Base-by-base conservation (phyloP, 2,113 vertebrate genomes). In the Psophia crepitans region DNA sequence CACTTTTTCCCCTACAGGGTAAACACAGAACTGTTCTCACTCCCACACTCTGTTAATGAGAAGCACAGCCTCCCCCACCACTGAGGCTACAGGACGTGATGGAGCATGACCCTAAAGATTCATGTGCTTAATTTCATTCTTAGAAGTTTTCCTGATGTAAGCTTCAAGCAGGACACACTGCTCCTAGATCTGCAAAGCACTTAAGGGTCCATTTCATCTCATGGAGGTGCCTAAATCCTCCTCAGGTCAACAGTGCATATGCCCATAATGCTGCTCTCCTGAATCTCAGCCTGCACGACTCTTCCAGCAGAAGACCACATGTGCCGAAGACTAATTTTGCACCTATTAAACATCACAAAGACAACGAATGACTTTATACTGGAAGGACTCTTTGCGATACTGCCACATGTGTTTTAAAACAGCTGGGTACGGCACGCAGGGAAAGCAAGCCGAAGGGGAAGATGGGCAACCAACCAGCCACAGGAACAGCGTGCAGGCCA, bases 271-370 rank as follows among this genome's bases (percentile, higher is more conserved):
- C 28, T 49, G 57, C 74, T n/a, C 27, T 83, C 70, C 89, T 76
- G 37, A 71, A 75, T 20, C 53, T 46, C 0, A 0, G 21, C 30
- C 84, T 60, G 18, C 32, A 51, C 1, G 0, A 58, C 5, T 30
- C 57, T 43, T 83, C 26, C 71, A 80, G 53, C 8, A 61, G 35
- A 77, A 22, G 46, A 63, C 18, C 53, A 53, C 6, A 24, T 2
- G 39, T 37, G 44, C 85, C 49, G 22, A 49, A 63, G 66, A 20
- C 21, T 78, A 8, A 51, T 12, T 84, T 19, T 69, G 73, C 63
- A 69, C 37, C 75, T 61, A 35, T 30, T 27, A 37, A 54, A 83
- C 39, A 53, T 3, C 43, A 46, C 5, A 1, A 18, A 0, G 2
- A 49, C 19, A 83, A 53, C 1, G 1, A 76, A 53, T 20, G 19